phyloP scores from a whole-genome alignment of 2,888 invertebrate species.

The Ophioninae sp. region DNA sequence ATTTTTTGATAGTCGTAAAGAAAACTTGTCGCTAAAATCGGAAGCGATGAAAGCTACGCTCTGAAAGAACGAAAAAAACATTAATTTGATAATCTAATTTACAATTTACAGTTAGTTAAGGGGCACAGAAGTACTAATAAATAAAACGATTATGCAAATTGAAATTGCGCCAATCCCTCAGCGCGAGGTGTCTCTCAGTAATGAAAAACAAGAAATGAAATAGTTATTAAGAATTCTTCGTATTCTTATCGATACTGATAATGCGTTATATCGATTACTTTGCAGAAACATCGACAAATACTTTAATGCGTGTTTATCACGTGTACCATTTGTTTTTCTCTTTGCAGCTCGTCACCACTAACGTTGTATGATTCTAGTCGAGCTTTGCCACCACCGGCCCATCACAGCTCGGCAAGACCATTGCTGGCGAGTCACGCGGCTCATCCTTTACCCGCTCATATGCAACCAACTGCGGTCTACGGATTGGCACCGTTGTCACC shows the following conservation, averaged over 20 bases:
- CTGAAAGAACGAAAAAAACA: too few relatives aligned
- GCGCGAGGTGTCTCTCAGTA: not conserved
- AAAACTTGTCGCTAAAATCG: too few relatives aligned
- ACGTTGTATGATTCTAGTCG: conserved; percentile 82
- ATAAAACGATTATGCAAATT: not conserved
- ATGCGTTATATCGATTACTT: conserved; percentile 6
- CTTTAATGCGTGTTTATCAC: conserved; percentile 73
- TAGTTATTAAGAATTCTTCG: not conserved
- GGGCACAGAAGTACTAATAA: too few relatives aligned
- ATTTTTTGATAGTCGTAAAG: too few relatives aligned
- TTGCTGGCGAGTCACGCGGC: conserved; percentile 86
- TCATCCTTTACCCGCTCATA: conserved; percentile 91
- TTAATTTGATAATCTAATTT: too few relatives aligned
- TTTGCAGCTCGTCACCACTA: conserved; percentile 80
- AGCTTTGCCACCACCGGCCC: conserved; percentile 91
- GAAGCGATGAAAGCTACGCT: too few relatives aligned
- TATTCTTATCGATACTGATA: not conserved
- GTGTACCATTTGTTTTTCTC: conserved; percentile 63
- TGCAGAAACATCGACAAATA: conserved; percentile 54
- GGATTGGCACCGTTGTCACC: conserved; percentile 88
- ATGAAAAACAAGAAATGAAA: not conserved
- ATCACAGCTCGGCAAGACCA: conserved; percentile 89
- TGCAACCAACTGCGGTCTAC: conserved; percentile 86
- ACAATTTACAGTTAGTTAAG: too few relatives aligned
- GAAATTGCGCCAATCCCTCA: not conserved